Conservation (phyloP, 2,113 vertebrate genomes). For the Heptranchias perlo region DNA sequence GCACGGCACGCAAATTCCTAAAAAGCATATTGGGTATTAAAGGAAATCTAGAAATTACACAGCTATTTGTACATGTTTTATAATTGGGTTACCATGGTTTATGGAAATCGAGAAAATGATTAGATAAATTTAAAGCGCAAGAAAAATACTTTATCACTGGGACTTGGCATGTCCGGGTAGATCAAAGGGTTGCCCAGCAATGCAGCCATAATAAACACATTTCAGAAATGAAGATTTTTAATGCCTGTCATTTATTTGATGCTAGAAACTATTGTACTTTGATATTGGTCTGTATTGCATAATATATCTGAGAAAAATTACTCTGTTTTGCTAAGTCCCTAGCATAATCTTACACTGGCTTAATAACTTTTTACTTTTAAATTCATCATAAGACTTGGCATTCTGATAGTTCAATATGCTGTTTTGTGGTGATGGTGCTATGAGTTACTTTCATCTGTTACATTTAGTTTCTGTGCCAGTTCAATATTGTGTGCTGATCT, state of each 20-base stretch:
- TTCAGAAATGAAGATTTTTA: not conserved
- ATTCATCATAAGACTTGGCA: not conserved
- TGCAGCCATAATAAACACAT: not conserved
- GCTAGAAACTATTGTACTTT: not conserved
- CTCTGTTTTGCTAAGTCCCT: not conserved
- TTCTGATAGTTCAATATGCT: not conserved
- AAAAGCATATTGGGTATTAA: not conserved
- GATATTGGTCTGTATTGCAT: not conserved
- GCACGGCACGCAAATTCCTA: not conserved
- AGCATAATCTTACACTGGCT: not conserved
- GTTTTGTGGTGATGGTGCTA: not conserved
- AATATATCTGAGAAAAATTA: not conserved
- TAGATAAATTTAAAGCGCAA: not conserved
- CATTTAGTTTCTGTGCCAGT: not conserved
- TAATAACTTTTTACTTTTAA: not conserved
- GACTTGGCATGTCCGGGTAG: not conserved
- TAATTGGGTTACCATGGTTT: not conserved
- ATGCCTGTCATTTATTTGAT: not conserved
- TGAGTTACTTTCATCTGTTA: conserved; percentile 17
- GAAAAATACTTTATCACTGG: not conserved
- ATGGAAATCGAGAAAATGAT: not conserved
- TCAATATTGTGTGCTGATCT: not conserved
- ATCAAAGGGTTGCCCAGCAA: not conserved
- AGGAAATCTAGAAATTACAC: not conserved
- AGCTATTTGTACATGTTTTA: not conserved